Conservation (phyloP, 2,888 invertebrate genomes). For the Bibio marci region DNA sequence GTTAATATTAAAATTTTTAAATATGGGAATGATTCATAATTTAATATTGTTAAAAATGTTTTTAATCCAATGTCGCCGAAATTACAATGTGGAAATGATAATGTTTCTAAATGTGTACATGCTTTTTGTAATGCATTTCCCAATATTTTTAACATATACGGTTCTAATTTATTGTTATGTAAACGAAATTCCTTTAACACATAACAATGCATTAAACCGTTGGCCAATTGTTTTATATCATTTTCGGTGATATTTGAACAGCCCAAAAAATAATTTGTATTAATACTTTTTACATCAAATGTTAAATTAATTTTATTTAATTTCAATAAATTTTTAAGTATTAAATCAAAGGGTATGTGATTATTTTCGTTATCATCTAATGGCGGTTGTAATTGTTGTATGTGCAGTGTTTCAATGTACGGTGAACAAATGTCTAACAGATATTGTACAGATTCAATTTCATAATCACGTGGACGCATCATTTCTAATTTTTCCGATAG, state of each 20-base stretch:
- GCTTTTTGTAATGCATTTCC: constrained; percentile 25
- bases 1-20: constrained; percentile 20
- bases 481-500: constrained; percentile 27
- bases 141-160: constrained; percentile 21
- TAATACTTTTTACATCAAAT: constrained; percentile 25
- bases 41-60: constrained; percentile 20
- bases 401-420: constrained; percentile 24
- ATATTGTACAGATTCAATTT: constrained; percentile 21
- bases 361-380: constrained; percentile 18
- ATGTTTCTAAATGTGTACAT: constrained; percentile 19
- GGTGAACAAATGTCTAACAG: constrained; percentile 24
- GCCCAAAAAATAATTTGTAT: constrained; percentile 24
- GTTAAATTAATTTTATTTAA: constrained; percentile 23
- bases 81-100: constrained; percentile 21
- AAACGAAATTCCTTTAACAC: constrained; percentile 24
- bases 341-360: constrained; percentile 29
- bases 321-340: constrained; percentile 26
- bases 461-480: constrained; percentile 23
- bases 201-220: constrained; percentile 23
- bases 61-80: constrained; percentile 24
- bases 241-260: constrained; percentile 24
- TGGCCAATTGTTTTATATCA: constrained; percentile 20
- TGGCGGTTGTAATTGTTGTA: constrained; percentile 24
- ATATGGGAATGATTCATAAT: constrained; percentile 21
- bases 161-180: constrained; percentile 23